Conservation (phyloP, 2,113 vertebrate genomes). For the Pseudorasbora parva region DNA sequence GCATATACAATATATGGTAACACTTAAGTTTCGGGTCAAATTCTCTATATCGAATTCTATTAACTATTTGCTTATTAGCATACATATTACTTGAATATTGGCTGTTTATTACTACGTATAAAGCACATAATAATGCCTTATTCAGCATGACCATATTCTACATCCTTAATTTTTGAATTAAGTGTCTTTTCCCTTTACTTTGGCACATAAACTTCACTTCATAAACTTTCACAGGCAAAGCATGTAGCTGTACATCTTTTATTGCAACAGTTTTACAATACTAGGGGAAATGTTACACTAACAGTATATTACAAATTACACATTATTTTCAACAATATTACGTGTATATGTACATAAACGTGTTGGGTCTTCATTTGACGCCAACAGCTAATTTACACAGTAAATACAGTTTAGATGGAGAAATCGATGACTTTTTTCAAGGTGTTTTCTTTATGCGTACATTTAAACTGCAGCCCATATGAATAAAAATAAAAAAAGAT, state of each 20-base stretch:
- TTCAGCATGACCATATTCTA: too few species aligned
- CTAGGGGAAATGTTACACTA: conserved; percentile 54
- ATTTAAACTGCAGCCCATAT: not conserved
- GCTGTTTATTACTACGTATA: too few species aligned
- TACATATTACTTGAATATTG: too few species aligned
- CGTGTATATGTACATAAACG: conserved; percentile 75
- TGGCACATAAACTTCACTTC: not conserved
- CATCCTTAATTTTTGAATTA: not conserved
- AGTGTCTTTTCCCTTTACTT: not conserved
- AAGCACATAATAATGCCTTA: too few species aligned
- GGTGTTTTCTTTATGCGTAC: not conserved
- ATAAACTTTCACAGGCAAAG: too few species aligned
- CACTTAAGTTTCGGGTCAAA: too few species aligned
- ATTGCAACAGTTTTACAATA: conserved; percentile 68
- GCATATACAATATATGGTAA: not conserved
- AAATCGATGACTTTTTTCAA: conserved; percentile 50
- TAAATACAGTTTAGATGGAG: conserved; percentile 76
- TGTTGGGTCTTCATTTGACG: conserved; percentile 64
- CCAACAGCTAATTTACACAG: conserved; percentile 77
- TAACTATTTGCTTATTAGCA: too few species aligned
- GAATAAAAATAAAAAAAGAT: conserved; percentile 31
- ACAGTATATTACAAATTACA: conserved; percentile 61
- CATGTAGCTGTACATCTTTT: conserved; percentile 63
- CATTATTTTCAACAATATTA: conserved; percentile 70
- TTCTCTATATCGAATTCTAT: too few species aligned